Percentiles rank a stretch among this genome's conserved stretches.
Evolutionary conservation across 1,140 invertebrate species (phyloP).

Genomic region (Drosophila insularis): DNA sequence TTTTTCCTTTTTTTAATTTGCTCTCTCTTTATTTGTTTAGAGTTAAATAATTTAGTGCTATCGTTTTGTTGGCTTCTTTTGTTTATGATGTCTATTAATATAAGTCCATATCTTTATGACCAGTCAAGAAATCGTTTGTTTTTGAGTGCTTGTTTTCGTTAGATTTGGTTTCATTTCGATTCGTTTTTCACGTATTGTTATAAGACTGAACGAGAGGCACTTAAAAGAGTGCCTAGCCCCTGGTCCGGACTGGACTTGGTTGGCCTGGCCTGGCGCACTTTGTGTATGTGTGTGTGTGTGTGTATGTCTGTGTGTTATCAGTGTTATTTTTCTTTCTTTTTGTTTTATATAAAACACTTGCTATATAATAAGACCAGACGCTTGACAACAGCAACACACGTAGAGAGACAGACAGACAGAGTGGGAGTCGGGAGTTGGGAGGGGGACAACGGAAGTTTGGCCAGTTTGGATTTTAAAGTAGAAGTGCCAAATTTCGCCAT

Average conservation of each 20-base stretch:
- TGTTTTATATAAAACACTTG: conserved; percentile 2
- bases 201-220: conserved; percentile 41
- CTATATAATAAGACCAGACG: conserved; percentile 6
- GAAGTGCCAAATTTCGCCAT: not conserved
- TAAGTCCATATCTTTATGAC: conserved; percentile 60
- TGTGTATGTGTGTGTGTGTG: no score
- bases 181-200: conserved; percentile 20
- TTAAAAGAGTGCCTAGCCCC: conserved; percentile 1
- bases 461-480: no score
- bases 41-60: conserved; percentile 16
- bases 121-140: conserved; percentile 44
- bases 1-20: conserved; percentile 44
- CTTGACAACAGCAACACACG: conserved; percentile 14
- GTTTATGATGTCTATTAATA: conserved; percentile 63
- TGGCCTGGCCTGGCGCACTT: conserved; percentile 11
- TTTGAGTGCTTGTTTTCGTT: conserved; percentile 67
- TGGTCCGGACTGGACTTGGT: conserved; percentile 4
- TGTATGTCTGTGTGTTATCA: not conserved
- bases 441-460: not conserved
- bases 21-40: conserved; percentile 38
- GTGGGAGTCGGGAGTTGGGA: no score
- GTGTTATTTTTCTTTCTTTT: conserved; percentile 3
- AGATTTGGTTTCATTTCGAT: conserved; percentile 39
- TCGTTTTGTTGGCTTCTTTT: conserved; percentile 64
- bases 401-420: not conserved